Conservation (phyloP, 2,888 invertebrate genomes). For the Steinernema carpocapsae region DNA sequence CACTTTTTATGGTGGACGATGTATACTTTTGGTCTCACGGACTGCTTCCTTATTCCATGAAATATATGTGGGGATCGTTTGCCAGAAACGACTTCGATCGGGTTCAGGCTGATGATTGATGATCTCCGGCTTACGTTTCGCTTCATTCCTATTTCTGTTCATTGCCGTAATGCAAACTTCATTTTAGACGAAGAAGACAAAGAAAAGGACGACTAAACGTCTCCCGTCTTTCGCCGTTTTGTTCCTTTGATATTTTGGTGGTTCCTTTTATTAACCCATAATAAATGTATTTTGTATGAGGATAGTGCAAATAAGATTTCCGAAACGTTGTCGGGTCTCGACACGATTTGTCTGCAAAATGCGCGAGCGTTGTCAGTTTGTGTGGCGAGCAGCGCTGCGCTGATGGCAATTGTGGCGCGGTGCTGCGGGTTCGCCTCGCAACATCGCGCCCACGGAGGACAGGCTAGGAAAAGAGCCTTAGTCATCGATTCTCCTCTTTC, state of each 20-base stretch:
- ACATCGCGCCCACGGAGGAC: not conserved
- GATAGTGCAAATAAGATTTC: not conserved
- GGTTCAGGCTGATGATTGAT: too few species aligned
- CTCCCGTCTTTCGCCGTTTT: too few species aligned
- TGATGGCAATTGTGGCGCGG: not conserved
- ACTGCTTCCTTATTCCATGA: too few species aligned
- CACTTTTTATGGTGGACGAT: too few species aligned
- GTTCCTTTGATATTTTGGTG: too few species aligned
- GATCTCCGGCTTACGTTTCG: too few species aligned
- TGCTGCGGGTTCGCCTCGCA: not conserved
- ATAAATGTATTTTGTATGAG: not conserved
- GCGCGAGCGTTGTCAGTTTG: not conserved
- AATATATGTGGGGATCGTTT: too few species aligned
- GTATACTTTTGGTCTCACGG: too few species aligned
- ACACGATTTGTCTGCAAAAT: not conserved
- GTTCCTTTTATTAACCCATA: too few species aligned
- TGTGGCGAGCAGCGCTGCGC: not conserved
- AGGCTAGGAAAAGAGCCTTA: not conserved
- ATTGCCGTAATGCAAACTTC: not conserved
- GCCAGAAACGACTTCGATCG: too few species aligned
- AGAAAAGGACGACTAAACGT: not conserved
- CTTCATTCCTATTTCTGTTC: too few species aligned
- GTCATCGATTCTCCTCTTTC: constrained; percentile 18
- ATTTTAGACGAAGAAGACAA: not conserved
- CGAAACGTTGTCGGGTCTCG: not conserved